Base-by-base conservation (phyloP, 1,140 invertebrate species). In the Pseudomyrmex cubaensis region DNA sequence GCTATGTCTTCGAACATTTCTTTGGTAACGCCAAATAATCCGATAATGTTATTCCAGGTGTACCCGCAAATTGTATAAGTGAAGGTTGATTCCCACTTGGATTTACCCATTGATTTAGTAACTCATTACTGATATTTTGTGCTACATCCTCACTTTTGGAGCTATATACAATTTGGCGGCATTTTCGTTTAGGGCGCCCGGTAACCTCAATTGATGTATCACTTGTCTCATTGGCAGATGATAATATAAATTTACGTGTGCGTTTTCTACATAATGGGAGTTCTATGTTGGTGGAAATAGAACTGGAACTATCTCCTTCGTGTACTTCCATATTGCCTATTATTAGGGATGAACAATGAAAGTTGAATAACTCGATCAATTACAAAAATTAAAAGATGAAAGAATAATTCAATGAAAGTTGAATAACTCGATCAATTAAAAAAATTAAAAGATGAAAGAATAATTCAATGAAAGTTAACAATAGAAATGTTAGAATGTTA, bases 321-420 rank as follows among this genome's bases (percentile, higher is more conserved):
- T 57, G 56, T 57, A 57, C 8, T 57, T 57, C 56, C 56, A 20
- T 20, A 57, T 57, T 57, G n/a, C 15, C 56, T 57, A 20, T 20
- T 17, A 57, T 57, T 2, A 57, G 56, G 17, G 56, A 57, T 22
- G 20, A 57, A 17, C 22, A n/a, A n/a, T 20, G 2, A 57, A 57
- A 22, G 8, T 57, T 57, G n/a, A 1, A 57, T 57, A 1, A 57
- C n/a, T 57, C 5, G 56, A 20, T 57, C 56, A 17, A 57, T 57
- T n/a, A 20, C n/a, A 57, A 57, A 57, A 57, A 57, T 57, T 57
- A 20, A 57, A 57, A 57, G 56, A 57, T 57, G 56, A 57, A 57
- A 57, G n/a, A 57, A 57, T 57, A 57, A 57, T 7, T 17, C 20
- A 57, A 57, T 57, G 56, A 57, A 57, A 57, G 56, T n/a, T n/a